phyloP scores from a whole-genome alignment of 1,140 invertebrate species.

The Drosophila mauritiana region DNA sequence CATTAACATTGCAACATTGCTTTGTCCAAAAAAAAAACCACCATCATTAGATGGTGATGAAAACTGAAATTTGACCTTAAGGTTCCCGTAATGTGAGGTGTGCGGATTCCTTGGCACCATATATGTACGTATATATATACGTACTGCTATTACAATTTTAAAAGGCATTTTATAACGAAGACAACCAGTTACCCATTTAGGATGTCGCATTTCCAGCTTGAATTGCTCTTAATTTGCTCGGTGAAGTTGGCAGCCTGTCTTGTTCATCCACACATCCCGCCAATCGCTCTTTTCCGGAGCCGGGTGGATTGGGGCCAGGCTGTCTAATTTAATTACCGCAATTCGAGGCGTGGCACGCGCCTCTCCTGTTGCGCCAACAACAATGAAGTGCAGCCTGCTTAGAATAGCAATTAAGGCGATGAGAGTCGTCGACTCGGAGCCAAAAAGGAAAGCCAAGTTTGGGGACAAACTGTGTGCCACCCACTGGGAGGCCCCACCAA shows the following conservation, averaged over 20 bases:
- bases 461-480: constrained; percentile 5
- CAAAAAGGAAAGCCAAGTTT: constrained; percentile 21
- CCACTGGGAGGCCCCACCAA: background rate
- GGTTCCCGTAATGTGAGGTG: no score
- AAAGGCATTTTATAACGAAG: background rate
- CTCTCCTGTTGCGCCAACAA: constrained; percentile 43
- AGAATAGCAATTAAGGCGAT: constrained; percentile 76
- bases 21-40: no score
- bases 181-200: background rate
- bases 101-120: no score
- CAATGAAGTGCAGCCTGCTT: constrained; percentile 74
- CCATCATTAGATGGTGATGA: no score
- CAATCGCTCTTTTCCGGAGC: constrained; percentile 32
- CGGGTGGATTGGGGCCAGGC: constrained; percentile 41
- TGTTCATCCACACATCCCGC: constrained; percentile 8
- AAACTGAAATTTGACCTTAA: no score
- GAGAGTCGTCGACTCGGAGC: constrained; percentile 25
- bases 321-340: constrained; percentile 77
- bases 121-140: no score
- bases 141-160: background rate
- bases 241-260: background rate
- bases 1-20: no score
- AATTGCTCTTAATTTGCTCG: background rate
- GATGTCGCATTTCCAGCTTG: background rate
- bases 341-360: constrained; percentile 19